Percentiles rank a stretch among this genome's conserved stretches.
phyloP scores from a whole-genome alignment of 2,888 invertebrate species.

The Xestoiulus laeticollis region DNA sequence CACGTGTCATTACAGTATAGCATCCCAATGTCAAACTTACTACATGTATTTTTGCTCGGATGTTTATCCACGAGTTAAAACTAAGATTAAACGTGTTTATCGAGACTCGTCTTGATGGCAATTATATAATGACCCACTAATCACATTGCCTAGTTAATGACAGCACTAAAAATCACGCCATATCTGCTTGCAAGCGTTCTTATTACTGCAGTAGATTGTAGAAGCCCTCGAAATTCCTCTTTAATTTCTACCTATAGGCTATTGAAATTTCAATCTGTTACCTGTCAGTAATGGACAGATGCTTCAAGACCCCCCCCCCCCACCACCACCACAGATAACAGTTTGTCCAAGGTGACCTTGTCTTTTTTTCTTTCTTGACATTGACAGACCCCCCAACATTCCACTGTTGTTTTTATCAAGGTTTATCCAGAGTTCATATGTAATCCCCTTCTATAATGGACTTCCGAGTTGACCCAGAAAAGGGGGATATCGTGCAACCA shows the following conservation, averaged over 20 bases:
- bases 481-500: not conserved
- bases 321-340: too few species aligned
- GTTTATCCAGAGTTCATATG: too few species aligned
- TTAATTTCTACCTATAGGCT: too few species aligned
- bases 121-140: not conserved
- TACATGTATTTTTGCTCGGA: not conserved
- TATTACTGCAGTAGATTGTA: too few species aligned
- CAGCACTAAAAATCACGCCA: slow-evolving; percentile 5
- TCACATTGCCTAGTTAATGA: not conserved
- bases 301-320: too few species aligned
- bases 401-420: too few species aligned
- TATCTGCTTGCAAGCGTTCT: not conserved
- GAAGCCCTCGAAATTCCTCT: too few species aligned
- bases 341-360: too few species aligned
- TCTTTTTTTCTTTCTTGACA: too few species aligned
- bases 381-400: too few species aligned
- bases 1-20: not conserved
- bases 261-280: too few species aligned
- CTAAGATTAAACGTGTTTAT: not conserved
- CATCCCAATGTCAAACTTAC: not conserved
- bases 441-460: not conserved
- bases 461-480: not conserved
- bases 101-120: not conserved
- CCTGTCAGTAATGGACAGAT: too few species aligned
- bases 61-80: not conserved